Conservation (phyloP, 1,140 invertebrate species). For the Formica exsecta region DNA sequence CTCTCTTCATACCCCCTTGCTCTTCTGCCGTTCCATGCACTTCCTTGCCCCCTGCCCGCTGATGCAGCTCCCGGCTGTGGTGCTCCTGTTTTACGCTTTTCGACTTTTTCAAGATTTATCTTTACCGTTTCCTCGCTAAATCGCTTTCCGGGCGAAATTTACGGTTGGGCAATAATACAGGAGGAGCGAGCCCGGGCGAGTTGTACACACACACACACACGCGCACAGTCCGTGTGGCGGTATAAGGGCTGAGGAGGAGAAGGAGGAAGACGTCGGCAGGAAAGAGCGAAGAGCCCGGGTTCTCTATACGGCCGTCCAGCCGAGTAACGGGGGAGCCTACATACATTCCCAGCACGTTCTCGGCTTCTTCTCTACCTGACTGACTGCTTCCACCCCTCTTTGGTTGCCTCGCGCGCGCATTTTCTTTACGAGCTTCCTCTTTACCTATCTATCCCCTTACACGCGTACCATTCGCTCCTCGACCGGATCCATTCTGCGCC, state of each 20-base stretch:
- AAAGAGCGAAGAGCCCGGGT: conserved; percentile 59
- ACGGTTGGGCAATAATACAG: conserved; percentile 83
- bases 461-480: neutral
- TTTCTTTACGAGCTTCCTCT: conserved; percentile 69
- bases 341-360: conserved; percentile 84
- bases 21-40: neutral
- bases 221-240: conserved; percentile 18
- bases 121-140: conserved; percentile 85
- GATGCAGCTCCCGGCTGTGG: neutral
- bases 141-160: conserved; percentile 86
- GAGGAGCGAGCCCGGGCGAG: conserved; percentile 49
- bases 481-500: conserved; percentile 39
- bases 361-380: conserved; percentile 77
- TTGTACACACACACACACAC: conserved; percentile 38
- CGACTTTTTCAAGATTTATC: conserved; percentile 86
- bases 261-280: conserved; percentile 24
- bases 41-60: neutral
- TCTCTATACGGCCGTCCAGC: conserved; percentile 71
- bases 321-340: conserved; percentile 76
- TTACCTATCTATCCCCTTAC: conserved; percentile 35
- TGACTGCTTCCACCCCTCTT: conserved; percentile 66
- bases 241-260: neutral
- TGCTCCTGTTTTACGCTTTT: conserved; percentile 86
- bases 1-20: conserved; percentile 12
- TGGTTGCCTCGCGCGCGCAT: conserved; percentile 10